These are phyloP conservation scores for Chironomus riparius DNA, from an alignment of 2,888 invertebrate genomes.

Conservation along the genomic window DNA sequence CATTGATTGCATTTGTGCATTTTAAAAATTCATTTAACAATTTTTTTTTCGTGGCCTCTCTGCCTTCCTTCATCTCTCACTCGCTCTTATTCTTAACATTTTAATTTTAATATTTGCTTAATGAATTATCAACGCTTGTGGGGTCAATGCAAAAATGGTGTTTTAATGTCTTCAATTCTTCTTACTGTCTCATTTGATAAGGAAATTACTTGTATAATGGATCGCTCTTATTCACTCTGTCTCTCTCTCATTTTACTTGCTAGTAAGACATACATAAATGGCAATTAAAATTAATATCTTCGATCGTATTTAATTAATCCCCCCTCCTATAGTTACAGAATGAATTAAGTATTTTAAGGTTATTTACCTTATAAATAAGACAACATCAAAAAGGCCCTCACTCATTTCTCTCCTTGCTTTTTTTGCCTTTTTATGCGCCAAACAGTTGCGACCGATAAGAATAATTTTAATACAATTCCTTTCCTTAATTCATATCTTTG, in stretches of 20 bases:
- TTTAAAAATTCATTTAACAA: conserved; percentile 1
- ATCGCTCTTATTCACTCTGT: background rate
- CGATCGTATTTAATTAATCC: conserved; percentile 2
- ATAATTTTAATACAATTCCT: background rate
- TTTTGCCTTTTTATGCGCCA: background rate
- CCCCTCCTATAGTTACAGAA: background rate
- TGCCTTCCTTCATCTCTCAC: too few species aligned
- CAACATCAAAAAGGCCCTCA: background rate
- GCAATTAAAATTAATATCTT: conserved; percentile 1
- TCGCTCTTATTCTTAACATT: background rate
- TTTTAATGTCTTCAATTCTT: background rate
- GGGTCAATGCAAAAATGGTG: conserved; percentile 11
- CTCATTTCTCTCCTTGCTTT: background rate
- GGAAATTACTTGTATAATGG: background rate
- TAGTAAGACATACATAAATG: background rate
- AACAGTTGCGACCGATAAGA: background rate
- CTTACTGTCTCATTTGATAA: background rate
- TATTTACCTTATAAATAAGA: background rate
- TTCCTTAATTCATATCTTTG: background rate
- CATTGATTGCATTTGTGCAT: conserved; percentile 13
- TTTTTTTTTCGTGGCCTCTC: too few species aligned
- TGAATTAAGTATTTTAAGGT: background rate
- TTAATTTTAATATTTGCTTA: conserved; percentile 21
- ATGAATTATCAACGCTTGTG: conserved; percentile 10
- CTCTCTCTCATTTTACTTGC: background rate